These are phyloP conservation scores for Podabrus alpinus DNA, from an alignment of 2,888 invertebrate genomes.

Conservation along the genomic window DNA sequence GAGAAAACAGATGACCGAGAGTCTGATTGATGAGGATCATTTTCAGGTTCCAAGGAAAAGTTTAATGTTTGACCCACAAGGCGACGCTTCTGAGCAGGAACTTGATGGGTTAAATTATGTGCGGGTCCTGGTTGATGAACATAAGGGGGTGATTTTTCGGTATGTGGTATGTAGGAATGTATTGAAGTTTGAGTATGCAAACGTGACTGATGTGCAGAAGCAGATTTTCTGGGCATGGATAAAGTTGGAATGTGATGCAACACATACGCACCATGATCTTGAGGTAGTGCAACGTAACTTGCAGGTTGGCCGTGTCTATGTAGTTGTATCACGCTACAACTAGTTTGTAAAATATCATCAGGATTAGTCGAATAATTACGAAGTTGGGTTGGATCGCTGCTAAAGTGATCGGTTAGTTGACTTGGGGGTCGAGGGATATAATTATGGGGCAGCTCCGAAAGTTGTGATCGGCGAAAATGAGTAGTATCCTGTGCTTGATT, in stretches of 20 bases:
- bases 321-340: neutral
- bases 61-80: neutral
- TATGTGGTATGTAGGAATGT: neutral
- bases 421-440: neutral
- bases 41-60: neutral
- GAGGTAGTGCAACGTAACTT: neutral
- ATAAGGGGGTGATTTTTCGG: neutral
- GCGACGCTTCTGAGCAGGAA: neutral
- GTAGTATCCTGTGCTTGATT: neutral
- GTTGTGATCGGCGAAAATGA: neutral
- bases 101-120: neutral
- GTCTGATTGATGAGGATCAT: neutral
- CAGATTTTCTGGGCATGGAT: neutral
- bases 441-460: too few species aligned
- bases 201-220: neutral
- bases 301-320: neutral
- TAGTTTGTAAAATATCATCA: neutral
- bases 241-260: neutral
- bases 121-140: neutral
- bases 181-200: neutral
- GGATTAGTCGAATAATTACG: neutral
- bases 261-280: neutral
- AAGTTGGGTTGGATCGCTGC: neutral
- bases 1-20: neutral
- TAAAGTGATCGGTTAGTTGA: neutral